Percentiles rank a stretch among this genome's conserved stretches.
phyloP scores from a whole-genome alignment of 2,797 vertebrate species.

The Neostethus bicornis region DNA sequence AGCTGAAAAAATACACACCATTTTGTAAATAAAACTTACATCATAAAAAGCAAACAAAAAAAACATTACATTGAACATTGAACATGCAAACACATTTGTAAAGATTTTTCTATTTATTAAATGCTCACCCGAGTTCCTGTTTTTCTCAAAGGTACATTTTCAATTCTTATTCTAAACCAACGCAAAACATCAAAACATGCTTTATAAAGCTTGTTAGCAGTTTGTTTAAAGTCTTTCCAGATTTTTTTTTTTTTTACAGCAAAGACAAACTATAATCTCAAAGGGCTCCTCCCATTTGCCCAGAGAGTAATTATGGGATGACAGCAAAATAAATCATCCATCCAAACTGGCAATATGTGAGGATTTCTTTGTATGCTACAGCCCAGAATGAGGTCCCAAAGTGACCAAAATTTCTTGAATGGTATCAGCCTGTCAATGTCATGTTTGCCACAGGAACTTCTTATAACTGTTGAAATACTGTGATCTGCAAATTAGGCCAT shows the following conservation, averaged over 20 bases:
- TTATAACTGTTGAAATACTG: conserved; percentile 35
- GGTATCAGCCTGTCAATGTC: conserved; percentile 29
- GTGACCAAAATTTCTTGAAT: conserved; percentile 42
- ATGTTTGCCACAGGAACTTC: conserved; percentile 42
- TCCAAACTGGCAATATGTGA: conserved; percentile 42
- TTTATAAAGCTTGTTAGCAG: conserved; percentile 51
- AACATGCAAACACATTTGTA: conserved; percentile 11
- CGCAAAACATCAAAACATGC: conserved; percentile 57
- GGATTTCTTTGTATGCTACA: conserved; percentile 39
- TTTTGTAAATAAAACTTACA: too few species aligned
- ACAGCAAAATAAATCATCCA: conserved; percentile 58
- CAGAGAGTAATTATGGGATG: conserved; percentile 65
- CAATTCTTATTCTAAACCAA: conserved; percentile 43
- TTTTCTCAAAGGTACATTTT: conserved; percentile 27
- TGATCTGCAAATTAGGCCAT: conserved; percentile 14
- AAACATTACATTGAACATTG: conserved; percentile 20
- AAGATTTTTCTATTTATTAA: conserved; percentile 29
- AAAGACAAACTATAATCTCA: conserved; percentile 60
- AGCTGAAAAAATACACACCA: too few species aligned
- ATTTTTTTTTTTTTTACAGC: conserved; percentile 42
- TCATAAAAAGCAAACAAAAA: conserved; percentile 29
- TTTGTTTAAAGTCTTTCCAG: conserved; percentile 39
- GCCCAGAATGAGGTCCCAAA: conserved; percentile 40
- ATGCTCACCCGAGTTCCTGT: conserved; percentile 16
- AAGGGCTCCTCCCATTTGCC: conserved; percentile 52